Base-by-base conservation (phyloP, 2,797 vertebrate genomes). In the Euthynnus affinis region DNA sequence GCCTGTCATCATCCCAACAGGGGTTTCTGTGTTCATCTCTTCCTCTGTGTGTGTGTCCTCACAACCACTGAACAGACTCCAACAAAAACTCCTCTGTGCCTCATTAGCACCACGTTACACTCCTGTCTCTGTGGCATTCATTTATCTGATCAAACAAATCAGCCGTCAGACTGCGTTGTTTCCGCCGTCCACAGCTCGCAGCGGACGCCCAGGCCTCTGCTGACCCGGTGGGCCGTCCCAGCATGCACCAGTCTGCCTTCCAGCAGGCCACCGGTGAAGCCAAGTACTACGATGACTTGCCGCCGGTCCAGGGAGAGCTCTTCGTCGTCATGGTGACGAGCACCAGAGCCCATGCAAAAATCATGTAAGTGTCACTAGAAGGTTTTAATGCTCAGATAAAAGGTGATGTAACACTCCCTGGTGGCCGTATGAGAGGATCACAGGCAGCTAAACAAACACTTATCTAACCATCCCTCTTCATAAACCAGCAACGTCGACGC, bases 201-300 rank as follows among this genome's bases (percentile, higher is more conserved):
- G 48, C 87, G 20, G 70, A 80, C 20, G 29, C 29, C 29, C 29
- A 32, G 29, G 5, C 29, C 29, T 32, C 29, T 32, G 29, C 29
- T 32, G 29, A 32, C 29, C 29, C 29, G 29, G 25, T 44, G 20
- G 95, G 96, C 64, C 90, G 88, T 69, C 96, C 96, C 17, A 6
- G 92, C 66, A 88, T 95, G 90, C 96, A 97, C 82, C 87, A 93
- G 18, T 91, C 96, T 3, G 95, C 93, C 34, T 87, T 95, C 69
- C 92, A 32, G 29, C 29, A 32, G 29, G 29, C 29, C 29, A 32
- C 29, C 5, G 6, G 29, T 6, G 29, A 32, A 32, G 29, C 29
- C 29, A 32, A 32, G 29, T 32, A 32, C 29, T 32, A 6, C 29
- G 29, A 32, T 6, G 6, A 32, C 29, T 32, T 32, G 29, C 29